phyloP scores from a whole-genome alignment of 2,888 invertebrate genomes.

The Eristalis pertinax region DNA sequence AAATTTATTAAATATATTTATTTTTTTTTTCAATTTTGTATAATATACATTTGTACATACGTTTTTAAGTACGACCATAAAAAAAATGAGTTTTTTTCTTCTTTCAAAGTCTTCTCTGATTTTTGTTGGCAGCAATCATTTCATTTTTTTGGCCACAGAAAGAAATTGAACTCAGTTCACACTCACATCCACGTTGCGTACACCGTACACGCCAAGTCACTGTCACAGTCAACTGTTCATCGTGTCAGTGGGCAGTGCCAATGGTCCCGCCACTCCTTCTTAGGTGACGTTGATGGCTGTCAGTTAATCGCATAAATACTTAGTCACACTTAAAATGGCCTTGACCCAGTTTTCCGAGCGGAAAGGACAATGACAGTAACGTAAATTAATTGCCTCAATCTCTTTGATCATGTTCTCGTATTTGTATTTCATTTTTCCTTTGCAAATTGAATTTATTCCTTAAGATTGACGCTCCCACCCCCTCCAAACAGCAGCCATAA shows the following conservation, averaged over 20 bases:
- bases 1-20: slow-evolving; percentile 33
- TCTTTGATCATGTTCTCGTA: slow-evolving; percentile 2
- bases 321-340: slow-evolving; percentile 74
- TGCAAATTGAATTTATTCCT: slow-evolving; percentile 44
- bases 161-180: no score
- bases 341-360: slow-evolving; percentile 75
- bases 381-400: slow-evolving; percentile 53
- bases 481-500: slow-evolving; percentile 26
- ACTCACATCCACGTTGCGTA: not conserved
- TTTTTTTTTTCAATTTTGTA: slow-evolving; percentile 50
- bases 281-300: slow-evolving; percentile 3
- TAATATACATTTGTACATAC: slow-evolving; percentile 59
- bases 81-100: slow-evolving; percentile 52
- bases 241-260: not conserved
- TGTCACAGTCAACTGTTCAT: not conserved
- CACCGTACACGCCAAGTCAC: not conserved
- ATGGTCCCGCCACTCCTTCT: not conserved
- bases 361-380: slow-evolving; percentile 52
- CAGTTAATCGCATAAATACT: slow-evolving; percentile 17
- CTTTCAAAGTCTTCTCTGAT: not conserved
- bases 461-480: slow-evolving; percentile 45
- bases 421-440: slow-evolving; percentile 10
- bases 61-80: slow-evolving; percentile 55
- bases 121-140: slow-evolving; percentile 3
- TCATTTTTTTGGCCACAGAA: no score